A percentile compares a stretch with the other conserved stretches of the same genome.
Conservation (phyloP, 2,797 vertebrate species). For the Mus spretus region DNA sequence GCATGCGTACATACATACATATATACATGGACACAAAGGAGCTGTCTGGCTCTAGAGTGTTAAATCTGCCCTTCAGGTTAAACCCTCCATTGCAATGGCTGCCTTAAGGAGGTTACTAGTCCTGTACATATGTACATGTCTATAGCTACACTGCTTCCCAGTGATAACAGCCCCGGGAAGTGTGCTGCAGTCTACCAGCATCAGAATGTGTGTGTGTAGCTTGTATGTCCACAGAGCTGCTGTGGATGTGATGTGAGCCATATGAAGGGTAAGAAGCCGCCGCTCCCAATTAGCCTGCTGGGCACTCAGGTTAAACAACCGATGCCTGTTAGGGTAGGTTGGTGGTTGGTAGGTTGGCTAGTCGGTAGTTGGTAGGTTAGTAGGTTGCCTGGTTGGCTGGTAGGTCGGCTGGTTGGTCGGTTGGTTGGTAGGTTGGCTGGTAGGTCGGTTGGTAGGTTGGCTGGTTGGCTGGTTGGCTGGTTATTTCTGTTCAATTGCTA, state of each 20-base stretch:
- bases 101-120: slow-evolving; percentile 92
- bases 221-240: slow-evolving; percentile 77
- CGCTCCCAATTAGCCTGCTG: slow-evolving; percentile 90
- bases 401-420: no score
- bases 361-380: no score
- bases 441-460: no score
- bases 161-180: slow-evolving; percentile 88
- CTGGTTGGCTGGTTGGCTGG: no score
- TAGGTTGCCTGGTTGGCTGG: no score
- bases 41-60: slow-evolving; percentile 80
- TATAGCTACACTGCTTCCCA: slow-evolving; percentile 85
- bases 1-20: slow-evolving; percentile 1
- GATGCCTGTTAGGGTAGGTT: slow-evolving; percentile 88
- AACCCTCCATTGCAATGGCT: slow-evolving; percentile 89
- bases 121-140: slow-evolving; percentile 86
- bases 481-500: slow-evolving; percentile 83
- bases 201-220: slow-evolving; percentile 79
- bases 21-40: not conserved
- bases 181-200: slow-evolving; percentile 90
- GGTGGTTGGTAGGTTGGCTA: not conserved
- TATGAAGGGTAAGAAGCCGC: slow-evolving; percentile 91
- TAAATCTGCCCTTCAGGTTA: slow-evolving; percentile 88
- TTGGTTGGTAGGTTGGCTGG: no score
- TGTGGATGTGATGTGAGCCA: slow-evolving; percentile 83
- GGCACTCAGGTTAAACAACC: slow-evolving; percentile 92